Conservation (phyloP, 37 sponge, comb jelly and placozoan species). For the Cliona cf. orientalis region DNA sequence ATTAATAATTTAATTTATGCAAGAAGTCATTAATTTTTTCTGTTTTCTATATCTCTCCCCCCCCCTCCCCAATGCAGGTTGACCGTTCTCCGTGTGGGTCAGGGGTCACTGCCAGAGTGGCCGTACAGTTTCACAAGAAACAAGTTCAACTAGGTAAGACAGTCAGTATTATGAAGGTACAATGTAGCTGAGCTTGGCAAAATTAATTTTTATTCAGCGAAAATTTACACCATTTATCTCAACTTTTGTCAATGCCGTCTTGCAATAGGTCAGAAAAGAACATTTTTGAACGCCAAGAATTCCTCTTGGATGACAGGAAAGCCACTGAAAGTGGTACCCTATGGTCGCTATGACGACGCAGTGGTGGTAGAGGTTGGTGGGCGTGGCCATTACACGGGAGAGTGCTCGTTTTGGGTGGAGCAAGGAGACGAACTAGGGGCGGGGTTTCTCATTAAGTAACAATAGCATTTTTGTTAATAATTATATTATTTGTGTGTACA, state of each 20-base stretch:
- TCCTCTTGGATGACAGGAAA: constrained; percentile 67
- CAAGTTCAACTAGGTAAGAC: constrained; percentile 50
- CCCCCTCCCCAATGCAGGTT: constrained; percentile 42
- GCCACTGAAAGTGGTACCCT: constrained; percentile 34
- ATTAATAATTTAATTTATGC: too few relatives aligned
- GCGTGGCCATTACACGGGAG: constrained; percentile 76
- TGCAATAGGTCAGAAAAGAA: constrained; percentile 32
- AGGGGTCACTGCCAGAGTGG: constrained; percentile 76
- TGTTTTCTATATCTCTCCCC: neutral
- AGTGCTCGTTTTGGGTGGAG: constrained; percentile 64
- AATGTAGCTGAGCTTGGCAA: too few relatives aligned
- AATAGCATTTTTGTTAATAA: neutral
- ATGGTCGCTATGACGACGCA: constrained; percentile 45
- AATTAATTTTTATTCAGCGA: too few relatives aligned
- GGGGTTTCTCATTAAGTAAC: constrained; percentile 68
- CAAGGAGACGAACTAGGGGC: constrained; percentile 49
- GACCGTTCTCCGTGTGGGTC: constrained; percentile 89
- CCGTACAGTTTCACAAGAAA: constrained; percentile 77
- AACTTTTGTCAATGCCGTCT: neutral
- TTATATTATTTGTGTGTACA: neutral
- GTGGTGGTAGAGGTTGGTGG: constrained; percentile 88
- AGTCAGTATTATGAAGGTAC: neutral
- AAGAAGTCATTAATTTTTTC: neutral
- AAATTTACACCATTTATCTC: neutral
- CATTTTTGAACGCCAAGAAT: constrained; percentile 35